These are phyloP conservation scores for Epistrophella euchroma DNA, from an alignment of 2,888 invertebrate species.

Conservation along the genomic window DNA sequence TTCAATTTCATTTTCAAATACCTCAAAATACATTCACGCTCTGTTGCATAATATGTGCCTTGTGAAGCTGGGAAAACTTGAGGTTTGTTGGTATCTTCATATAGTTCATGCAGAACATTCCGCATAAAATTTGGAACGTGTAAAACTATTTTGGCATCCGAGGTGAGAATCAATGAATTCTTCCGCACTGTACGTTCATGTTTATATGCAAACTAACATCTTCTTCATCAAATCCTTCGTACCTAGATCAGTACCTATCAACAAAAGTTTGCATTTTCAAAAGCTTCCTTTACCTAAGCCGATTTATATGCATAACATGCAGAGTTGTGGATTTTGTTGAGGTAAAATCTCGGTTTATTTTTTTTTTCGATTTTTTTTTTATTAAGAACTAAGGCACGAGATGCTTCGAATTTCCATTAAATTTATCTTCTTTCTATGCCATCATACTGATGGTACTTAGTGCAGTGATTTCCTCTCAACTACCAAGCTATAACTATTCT, in stretches of 20 bases:
- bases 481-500: no score
- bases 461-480: not conserved
- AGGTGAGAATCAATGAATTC: not conserved
- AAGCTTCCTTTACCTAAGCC: constrained; percentile 10
- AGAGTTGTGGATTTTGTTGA: constrained; percentile 4
- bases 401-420: constrained; percentile 4
- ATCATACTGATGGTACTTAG: not conserved
- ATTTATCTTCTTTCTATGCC: not conserved
- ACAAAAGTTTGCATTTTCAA: not conserved
- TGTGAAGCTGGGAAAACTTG: not conserved
- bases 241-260: not conserved
- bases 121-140: not conserved
- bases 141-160: not conserved
- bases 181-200: not conserved
- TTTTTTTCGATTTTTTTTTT: not conserved
- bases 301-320: constrained; percentile 15
- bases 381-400: not conserved
- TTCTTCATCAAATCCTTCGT: not conserved
- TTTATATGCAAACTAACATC: not conserved
- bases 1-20: not conserved
- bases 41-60: not conserved
- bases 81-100: not conserved
- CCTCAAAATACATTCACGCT: not conserved
- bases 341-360: not conserved
- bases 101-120: not conserved